Evolutionary conservation across 2,888 invertebrate genomes (phyloP).

Genomic region (Acanthosepion pharaonis): DNA sequence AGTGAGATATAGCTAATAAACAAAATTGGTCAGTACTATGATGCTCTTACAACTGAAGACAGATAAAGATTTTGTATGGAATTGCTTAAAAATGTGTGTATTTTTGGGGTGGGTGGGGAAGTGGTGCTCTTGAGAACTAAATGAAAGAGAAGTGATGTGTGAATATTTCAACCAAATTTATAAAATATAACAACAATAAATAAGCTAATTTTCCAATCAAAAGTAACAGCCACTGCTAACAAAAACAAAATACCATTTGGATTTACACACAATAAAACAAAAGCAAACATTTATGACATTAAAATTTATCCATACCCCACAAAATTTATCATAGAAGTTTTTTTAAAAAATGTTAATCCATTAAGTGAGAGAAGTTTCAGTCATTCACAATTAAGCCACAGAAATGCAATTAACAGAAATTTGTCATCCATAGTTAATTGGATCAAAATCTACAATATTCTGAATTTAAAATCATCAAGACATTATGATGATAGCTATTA

Average conservation of each 20-base stretch:
- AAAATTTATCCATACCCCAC: no score
- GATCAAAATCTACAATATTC: background rate
- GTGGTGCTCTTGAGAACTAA: background rate
- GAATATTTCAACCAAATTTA: background rate
- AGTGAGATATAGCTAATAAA: no score
- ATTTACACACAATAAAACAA: background rate
- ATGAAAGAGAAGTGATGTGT: background rate
- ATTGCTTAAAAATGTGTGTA: background rate
- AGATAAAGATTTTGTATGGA: no score
- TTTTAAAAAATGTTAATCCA: no score
- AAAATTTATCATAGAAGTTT: no score
- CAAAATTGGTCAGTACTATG: no score
- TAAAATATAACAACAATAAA: background rate
- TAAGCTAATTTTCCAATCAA: background rate
- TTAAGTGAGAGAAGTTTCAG: no score
- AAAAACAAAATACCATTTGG: background rate
- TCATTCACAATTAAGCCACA: no score
- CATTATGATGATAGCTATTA: background rate
- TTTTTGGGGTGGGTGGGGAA: background rate
- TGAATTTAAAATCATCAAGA: background rate
- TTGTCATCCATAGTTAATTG: no score
- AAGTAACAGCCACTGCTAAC: background rate
- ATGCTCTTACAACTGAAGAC: no score
- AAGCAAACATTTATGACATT: background rate
- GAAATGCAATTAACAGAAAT: no score